Evolutionary conservation across 2,797 vertebrate genomes (phyloP).

Genomic region (Anguilla pacifica): DNA sequence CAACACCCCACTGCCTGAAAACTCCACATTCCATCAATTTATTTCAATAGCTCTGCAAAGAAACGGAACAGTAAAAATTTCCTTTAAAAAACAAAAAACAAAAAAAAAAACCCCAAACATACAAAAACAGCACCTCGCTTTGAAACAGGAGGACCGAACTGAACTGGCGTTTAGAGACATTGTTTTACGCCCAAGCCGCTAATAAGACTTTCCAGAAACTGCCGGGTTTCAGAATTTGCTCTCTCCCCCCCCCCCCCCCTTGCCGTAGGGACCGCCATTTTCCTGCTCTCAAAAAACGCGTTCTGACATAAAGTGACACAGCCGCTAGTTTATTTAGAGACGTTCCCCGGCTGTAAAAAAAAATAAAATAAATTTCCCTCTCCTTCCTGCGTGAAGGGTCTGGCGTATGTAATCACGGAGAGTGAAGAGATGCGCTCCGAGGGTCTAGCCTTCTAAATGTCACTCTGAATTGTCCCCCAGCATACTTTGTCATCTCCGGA

Average conservation of each 20-base stretch:
- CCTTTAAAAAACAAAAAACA: not conserved
- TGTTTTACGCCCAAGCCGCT: not conserved
- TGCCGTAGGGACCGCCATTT: not conserved
- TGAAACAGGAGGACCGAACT: not conserved
- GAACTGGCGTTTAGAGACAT: not conserved
- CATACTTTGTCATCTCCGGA: not conserved
- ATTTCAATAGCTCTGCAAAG: not conserved
- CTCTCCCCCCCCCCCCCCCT: not conserved
- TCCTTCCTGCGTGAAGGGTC: not conserved
- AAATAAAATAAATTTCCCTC: not conserved
- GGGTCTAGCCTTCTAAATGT: not conserved
- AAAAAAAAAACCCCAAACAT: not conserved
- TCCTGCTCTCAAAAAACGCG: not conserved
- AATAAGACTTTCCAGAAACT: not conserved
- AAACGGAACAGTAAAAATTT: not conserved
- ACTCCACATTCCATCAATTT: not conserved
- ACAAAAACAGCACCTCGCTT: not conserved
- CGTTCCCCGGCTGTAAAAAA: not conserved
- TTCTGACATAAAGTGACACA: constrained; percentile 4
- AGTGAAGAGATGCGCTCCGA: not conserved
- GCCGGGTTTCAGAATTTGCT: not conserved
- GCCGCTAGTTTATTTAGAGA: not conserved
- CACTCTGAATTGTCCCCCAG: not conserved
- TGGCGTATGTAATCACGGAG: not conserved
- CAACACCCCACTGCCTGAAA: not conserved